A percentile compares a stretch with the other conserved stretches of the same genome.
Evolutionary conservation across 2,888 invertebrate genomes (phyloP).

Genomic region (Podotricha telesiphe): DNA sequence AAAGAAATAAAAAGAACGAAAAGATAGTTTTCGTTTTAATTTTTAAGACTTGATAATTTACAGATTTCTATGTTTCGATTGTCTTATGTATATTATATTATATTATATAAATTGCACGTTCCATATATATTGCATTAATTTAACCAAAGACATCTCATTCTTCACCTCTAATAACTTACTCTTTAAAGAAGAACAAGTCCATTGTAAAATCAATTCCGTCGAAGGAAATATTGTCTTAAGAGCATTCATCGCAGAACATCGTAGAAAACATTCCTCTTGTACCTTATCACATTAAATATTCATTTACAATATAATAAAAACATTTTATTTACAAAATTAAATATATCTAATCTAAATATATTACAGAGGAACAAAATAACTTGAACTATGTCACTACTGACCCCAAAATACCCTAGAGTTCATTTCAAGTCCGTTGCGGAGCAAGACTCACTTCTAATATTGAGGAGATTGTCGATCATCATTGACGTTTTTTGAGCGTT

Average conservation of each 20-base stretch:
- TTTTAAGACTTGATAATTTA: conserved; percentile 11
- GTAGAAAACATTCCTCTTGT: conserved; percentile 70
- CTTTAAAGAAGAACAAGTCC: conserved; percentile 27
- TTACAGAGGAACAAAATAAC: conserved; percentile 82
- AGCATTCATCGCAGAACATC: conserved; percentile 48
- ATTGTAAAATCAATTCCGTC: conserved; percentile 46
- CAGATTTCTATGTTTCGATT: background rate
- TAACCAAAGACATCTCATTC: conserved; percentile 51
- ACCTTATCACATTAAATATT: conserved; percentile 63
- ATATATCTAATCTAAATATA: conserved; percentile 71
- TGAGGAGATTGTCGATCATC: conserved; percentile 77
- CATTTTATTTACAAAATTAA: conserved; percentile 81
- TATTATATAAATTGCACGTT: conserved; percentile 64
- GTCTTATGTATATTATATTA: conserved; percentile 14
- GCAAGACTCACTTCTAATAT: conserved; percentile 67
- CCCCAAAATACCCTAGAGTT: conserved; percentile 61
- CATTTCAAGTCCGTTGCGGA: conserved; percentile 66
- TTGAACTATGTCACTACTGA: conserved; percentile 77
- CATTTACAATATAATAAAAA: conserved; percentile 78
- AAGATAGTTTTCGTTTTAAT: background rate
- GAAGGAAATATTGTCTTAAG: conserved; percentile 47
- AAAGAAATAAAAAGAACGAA: background rate
- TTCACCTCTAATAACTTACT: conserved; percentile 37
- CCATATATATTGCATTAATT: conserved; percentile 51
- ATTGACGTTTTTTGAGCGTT: conserved; percentile 70